A percentile compares a stretch with the other conserved stretches of the same genome.
Evolutionary conservation across 2,797 vertebrate genomes (phyloP).

Genomic region (Rhincodon typus): DNA sequence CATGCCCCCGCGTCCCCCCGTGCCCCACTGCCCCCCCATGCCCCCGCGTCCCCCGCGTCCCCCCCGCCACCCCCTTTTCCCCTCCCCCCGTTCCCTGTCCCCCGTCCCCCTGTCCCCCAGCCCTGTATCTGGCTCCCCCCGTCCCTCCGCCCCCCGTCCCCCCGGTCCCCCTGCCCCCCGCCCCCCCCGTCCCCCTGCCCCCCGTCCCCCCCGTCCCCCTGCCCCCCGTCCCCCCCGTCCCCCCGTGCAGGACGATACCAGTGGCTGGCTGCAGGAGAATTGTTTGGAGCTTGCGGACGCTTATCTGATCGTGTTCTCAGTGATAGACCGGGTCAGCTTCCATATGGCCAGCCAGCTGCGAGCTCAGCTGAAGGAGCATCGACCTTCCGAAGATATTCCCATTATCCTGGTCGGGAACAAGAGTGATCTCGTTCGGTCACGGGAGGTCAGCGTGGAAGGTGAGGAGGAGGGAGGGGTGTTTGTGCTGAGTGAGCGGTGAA

Average conservation of each 20-base stretch:
- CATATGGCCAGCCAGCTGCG: constrained; percentile 68
- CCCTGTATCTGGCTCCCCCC: too few species aligned
- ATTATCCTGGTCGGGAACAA: constrained; percentile 89
- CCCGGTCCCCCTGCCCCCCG: too few species aligned
- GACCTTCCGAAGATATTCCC: constrained; percentile 70
- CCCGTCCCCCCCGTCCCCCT: too few species aligned
- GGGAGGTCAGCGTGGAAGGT: constrained; percentile 81
- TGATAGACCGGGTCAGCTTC: constrained; percentile 82
- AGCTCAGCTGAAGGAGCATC: constrained; percentile 71
- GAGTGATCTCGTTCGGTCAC: constrained; percentile 80
- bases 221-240: too few species aligned
- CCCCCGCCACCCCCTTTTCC: too few species aligned
- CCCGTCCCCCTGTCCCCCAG: too few species aligned
- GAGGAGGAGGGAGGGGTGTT: constrained; percentile 41
- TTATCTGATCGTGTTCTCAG: constrained; percentile 82
- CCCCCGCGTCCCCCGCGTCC: too few species aligned
- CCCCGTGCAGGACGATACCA: constrained; percentile 48
- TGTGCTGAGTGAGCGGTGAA: background rate
- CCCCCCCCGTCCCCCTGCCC: too few species aligned
- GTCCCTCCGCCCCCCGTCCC: too few species aligned
- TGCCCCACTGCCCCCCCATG: too few species aligned
- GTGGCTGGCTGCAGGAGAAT: constrained; percentile 63
- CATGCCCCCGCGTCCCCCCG: too few species aligned
- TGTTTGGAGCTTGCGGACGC: constrained; percentile 75
- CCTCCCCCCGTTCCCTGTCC: too few species aligned